phyloP scores from a whole-genome alignment of 2,888 invertebrate species.

The Rhaphigaster nebulosa region DNA sequence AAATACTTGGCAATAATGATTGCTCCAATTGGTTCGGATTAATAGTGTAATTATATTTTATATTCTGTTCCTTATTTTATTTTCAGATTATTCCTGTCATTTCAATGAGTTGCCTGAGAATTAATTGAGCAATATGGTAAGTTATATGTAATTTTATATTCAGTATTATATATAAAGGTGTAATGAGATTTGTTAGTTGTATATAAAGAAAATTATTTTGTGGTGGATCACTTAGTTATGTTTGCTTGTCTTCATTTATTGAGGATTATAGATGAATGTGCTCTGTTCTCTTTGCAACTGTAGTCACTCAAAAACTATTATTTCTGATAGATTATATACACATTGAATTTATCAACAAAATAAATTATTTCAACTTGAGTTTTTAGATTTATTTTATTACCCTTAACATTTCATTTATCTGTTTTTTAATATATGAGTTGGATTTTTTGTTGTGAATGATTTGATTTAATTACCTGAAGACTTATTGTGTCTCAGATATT shows the following conservation, averaged over 20 bases:
- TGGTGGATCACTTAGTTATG: background rate
- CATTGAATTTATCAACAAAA: background rate
- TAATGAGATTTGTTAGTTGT: background rate
- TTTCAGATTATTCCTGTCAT: constrained; percentile 24
- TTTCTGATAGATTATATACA: background rate
- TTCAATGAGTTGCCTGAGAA: background rate
- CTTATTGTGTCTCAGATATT: background rate
- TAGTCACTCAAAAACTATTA: background rate
- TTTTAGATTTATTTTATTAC: background rate
- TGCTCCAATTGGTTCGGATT: background rate
- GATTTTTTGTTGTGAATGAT: background rate
- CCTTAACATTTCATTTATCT: background rate
- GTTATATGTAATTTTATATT: background rate
- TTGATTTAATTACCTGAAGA: background rate
- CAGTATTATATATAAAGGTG: background rate
- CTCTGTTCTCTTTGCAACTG: background rate
- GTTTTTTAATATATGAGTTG: background rate
- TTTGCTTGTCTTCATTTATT: background rate
- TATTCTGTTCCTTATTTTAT: constrained; percentile 1
- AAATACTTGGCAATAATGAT: background rate
- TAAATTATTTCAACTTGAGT: background rate
- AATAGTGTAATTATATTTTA: background rate
- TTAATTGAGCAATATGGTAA: background rate
- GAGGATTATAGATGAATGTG: background rate
- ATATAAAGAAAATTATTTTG: background rate